Percentiles rank a stretch among this genome's conserved stretches.
These are phyloP conservation scores for Hyles euphorbiae DNA, from an alignment of 1,140 invertebrate genomes.

Conservation along the genomic window DNA sequence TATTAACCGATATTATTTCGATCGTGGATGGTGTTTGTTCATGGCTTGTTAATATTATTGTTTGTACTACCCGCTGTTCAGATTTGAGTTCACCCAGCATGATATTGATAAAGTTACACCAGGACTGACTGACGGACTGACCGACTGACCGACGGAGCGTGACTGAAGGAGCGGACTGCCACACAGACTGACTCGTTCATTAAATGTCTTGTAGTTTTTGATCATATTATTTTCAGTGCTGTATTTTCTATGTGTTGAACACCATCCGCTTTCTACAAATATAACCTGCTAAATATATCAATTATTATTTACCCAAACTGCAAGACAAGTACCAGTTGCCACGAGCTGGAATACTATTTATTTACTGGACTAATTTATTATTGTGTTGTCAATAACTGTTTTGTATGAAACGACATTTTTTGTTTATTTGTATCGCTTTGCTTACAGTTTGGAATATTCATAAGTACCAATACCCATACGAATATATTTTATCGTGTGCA, in stretches of 20 bases:
- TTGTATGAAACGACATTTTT: constrained; percentile 6
- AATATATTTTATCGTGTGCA: constrained; percentile 4
- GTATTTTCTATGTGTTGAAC: constrained; percentile 63
- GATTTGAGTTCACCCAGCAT: constrained; percentile 56
- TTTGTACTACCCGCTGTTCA: constrained; percentile 53
- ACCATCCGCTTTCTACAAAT: constrained; percentile 74
- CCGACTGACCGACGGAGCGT: no score
- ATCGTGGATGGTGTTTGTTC: constrained; percentile 71
- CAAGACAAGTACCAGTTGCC: constrained; percentile 33
- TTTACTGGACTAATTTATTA: no score
- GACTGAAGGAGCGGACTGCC: constrained; percentile 20
- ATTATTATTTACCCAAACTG: constrained; percentile 53
- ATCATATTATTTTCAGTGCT: constrained; percentile 60
- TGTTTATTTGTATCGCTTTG: constrained; percentile 29
- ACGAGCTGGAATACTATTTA: no score
- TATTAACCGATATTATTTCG: constrained; percentile 66
- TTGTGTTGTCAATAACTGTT: constrained; percentile 9
- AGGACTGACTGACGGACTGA: no score
- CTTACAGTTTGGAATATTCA: constrained; percentile 54
- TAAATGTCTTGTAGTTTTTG: constrained; percentile 45
- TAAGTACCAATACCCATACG: constrained; percentile 10
- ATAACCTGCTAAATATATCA: constrained; percentile 33
- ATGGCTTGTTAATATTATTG: constrained; percentile 52
- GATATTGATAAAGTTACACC: constrained; percentile 13
- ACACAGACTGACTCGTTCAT: constrained; percentile 42